A percentile compares a stretch with the other conserved stretches of the same genome.
These are phyloP conservation scores for Perognathus longimembris DNA, from an alignment of 2,113 vertebrate genomes.

Conservation along the genomic window DNA sequence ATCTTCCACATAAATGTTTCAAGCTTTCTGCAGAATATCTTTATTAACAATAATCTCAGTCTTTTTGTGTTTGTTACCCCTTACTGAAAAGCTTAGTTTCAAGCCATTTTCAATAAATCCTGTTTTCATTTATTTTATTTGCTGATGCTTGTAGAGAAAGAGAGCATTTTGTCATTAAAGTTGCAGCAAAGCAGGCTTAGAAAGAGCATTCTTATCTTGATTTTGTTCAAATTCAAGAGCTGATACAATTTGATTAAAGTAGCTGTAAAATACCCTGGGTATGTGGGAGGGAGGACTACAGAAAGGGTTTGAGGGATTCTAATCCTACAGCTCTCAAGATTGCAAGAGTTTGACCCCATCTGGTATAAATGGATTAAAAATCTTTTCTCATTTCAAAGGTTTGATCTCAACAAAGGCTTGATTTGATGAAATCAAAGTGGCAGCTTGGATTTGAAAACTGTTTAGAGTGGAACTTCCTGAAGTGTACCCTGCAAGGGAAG, in stretches of 20 bases:
- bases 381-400: slow-evolving; percentile 97
- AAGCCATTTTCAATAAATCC: not conserved
- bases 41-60: not conserved
- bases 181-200: not conserved
- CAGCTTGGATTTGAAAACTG: slow-evolving; percentile 94
- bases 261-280: slow-evolving; percentile 33
- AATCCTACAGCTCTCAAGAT: slow-evolving; percentile 92
- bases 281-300: slow-evolving; percentile 60
- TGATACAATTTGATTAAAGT: slow-evolving; percentile 79
- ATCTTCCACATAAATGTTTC: not conserved
- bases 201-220: slow-evolving; percentile 10
- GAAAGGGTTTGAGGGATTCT: slow-evolving; percentile 89
- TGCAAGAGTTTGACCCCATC: slow-evolving; percentile 89
- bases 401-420: slow-evolving; percentile 96
- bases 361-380: slow-evolving; percentile 96
- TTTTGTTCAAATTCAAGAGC: slow-evolving; percentile 69
- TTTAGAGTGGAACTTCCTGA: slow-evolving; percentile 91
- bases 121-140: slow-evolving; percentile 31
- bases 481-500: slow-evolving; percentile 81
- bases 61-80: not conserved
- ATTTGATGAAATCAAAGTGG: slow-evolving; percentile 99
- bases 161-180: slow-evolving; percentile 22
- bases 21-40: not conserved
- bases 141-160: not conserved
- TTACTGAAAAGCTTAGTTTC: not conserved